Base-by-base conservation (phyloP, 2,113 vertebrate genomes). In the Cottus gobio region DNA sequence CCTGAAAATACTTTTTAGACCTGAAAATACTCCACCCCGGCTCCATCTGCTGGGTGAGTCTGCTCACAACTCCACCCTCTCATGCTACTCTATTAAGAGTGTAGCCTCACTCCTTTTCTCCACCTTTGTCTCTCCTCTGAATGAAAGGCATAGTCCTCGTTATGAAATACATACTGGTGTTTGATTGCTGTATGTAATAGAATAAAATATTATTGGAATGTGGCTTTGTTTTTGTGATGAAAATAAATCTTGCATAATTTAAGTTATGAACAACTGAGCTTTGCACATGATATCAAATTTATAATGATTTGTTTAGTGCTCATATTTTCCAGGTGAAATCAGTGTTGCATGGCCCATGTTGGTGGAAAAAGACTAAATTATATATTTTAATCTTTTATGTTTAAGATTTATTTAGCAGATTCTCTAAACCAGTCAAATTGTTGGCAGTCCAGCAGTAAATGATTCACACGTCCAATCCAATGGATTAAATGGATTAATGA, bases 21-120 rank as follows among this genome's bases (percentile, higher is more conserved):
- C 65, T 82, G 57, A 75, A 57, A 76, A 61, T 74, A 74, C 70
- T 83, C 50, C 61, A 67, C 77, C 68, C 62, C 12, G 34, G 63
- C 82, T 87, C 74, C 79, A 80, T 90, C 86, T 83, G 65, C 75
- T 75, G 62, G 67, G 46, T 46, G 70, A 79, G 62, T 85, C 71
- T 74, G 64, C 54, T 67, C 34, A 39, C 22, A 56, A 11, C 48
- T 79, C 22, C 36, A 16, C 13, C 13, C 26, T 28, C 62, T 60
- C 3, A 5, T 9, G 37, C 15, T 58, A 67, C 74, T 79, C 28
- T 37, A 13, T 85, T 68, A 77, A 70, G 13, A 63, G 71, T 78
- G 67, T 71, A 71, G 75, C 50, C 64, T 76, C 46, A 69, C 70
- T 79, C 4, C 42, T 66, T 56, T 34, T 22, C 5, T 42, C 24